Percentiles rank a stretch among this genome's conserved stretches.
phyloP scores from a whole-genome alignment of 2,888 invertebrate species.

The Pollenia amentaria region DNA sequence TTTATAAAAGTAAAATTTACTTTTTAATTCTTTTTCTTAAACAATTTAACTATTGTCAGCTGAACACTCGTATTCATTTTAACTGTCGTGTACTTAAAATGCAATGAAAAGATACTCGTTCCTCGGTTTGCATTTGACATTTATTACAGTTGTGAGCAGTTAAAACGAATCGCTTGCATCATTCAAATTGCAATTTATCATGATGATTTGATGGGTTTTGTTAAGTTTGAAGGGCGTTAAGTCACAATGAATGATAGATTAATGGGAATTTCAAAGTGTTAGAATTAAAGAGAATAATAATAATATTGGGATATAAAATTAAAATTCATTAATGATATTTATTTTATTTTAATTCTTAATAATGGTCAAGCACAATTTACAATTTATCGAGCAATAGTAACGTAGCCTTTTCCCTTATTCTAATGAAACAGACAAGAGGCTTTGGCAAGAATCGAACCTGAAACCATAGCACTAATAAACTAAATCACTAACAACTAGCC shows the following conservation, averaged over 20 bases:
- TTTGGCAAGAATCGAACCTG: no score
- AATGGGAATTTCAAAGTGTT: constrained; percentile 1
- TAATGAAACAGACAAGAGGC: no score
- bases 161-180: constrained; percentile 34
- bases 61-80: not conserved
- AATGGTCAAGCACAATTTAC: no score
- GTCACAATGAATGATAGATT: not conserved
- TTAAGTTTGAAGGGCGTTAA: constrained; percentile 4
- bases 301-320: no score
- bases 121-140: constrained; percentile 43
- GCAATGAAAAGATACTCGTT: constrained; percentile 49
- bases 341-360: no score
- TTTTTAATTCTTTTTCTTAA: constrained; percentile 50
- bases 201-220: constrained; percentile 4
- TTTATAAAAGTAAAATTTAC: constrained; percentile 36
- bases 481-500: no score
- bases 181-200: constrained; percentile 21
- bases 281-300: not conserved
- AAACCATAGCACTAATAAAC: no score
- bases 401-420: no score
- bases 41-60: constrained; percentile 48
- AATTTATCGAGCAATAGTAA: no score
- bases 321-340: no score
- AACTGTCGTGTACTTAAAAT: constrained; percentile 28
- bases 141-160: constrained; percentile 47